Evolutionary conservation across 2,113 vertebrate species (phyloP), one percentile per base, ranked within the genome.

Genomic region (Lagopus leucura): DNA sequence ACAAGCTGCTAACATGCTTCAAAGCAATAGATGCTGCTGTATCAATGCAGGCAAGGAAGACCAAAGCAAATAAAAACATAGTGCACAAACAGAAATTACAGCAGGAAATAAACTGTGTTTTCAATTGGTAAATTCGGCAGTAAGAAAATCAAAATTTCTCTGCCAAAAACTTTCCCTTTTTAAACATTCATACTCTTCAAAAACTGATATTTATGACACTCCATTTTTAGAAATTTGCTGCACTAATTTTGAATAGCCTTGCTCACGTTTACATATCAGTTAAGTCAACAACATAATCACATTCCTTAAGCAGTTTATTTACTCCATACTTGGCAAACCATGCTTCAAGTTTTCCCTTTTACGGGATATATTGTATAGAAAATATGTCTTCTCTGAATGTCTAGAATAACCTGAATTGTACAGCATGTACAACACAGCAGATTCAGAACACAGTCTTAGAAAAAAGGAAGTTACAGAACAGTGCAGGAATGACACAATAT

Each of bases 231-330:
- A 50, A 91, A 85, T 92, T 93, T 93, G 25, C 61, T 73, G 15
- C 36, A 82, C 47, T 95, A 87, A 91, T 96, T 58, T 65, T 73
- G 69, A 91, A 80, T 38, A 92, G 30, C 40, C 60, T 60, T 84
- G 50, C 47, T 89, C 64, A 52, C 12, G 91, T 96, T 93, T 95
- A 47, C 89, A 93, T 94, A 78, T 58, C 96, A 96, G 95, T 91
- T 82, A 85, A 45, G 40, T 34, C 42, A 94, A 80, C 77, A 50
- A 48, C 10, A 87, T 38, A 30, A 77, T 50, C 52, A 40, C 17
- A 48, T 93, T 75, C 70, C 88, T 85, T 63, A 80, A 80, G n/a
- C 43, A 75, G 69, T 79, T 92, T 95, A 73, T 91, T 97, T 96
- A 80, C 74, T 79, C 42, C n/a, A 4, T 60, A 73, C 38, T 76